A percentile compares a stretch with the other conserved stretches of the same genome.
Evolutionary conservation across 1,140 invertebrate species (phyloP).

Genomic region (Drosophila pallidifrons): DNA sequence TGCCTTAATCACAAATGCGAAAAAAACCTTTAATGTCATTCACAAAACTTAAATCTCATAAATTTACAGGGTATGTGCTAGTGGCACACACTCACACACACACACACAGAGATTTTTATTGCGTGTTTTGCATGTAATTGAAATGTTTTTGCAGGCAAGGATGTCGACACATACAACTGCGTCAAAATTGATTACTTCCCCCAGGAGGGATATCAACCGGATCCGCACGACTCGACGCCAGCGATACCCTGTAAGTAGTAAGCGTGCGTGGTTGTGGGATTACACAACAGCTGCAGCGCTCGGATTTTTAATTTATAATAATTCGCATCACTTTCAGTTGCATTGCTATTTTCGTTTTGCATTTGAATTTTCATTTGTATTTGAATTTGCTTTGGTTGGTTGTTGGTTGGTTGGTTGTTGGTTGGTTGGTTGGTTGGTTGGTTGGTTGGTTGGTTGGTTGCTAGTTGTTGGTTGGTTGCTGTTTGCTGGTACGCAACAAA

Average conservation of each 20-base stretch:
- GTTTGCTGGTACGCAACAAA: no score
- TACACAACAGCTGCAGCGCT: neutral
- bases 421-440: neutral
- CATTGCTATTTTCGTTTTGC: neutral
- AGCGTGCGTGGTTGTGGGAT: neutral
- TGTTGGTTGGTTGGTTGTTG: neutral
- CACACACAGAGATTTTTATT: neutral
- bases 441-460: no score
- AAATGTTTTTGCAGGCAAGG: slow-evolving; percentile 36
- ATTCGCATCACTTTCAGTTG: no score
- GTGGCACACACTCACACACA: neutral
- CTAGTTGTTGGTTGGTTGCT: no score
- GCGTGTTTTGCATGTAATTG: neutral
- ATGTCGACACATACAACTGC: slow-evolving; percentile 87
- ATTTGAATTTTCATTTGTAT: neutral
- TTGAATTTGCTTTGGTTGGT: neutral
- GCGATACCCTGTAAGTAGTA: slow-evolving; percentile 93
- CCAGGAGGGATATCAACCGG: slow-evolving; percentile 92
- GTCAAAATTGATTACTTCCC: slow-evolving; percentile 94
- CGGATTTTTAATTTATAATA: no score
- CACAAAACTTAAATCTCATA: no score
- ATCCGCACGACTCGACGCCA: slow-evolving; percentile 94
- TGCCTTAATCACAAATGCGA: no score
- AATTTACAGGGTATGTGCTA: neutral
- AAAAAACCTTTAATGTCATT: no score